Evolutionary conservation across 2,888 invertebrate species (phyloP).

Genomic region (Willowsia nigromaculata): DNA sequence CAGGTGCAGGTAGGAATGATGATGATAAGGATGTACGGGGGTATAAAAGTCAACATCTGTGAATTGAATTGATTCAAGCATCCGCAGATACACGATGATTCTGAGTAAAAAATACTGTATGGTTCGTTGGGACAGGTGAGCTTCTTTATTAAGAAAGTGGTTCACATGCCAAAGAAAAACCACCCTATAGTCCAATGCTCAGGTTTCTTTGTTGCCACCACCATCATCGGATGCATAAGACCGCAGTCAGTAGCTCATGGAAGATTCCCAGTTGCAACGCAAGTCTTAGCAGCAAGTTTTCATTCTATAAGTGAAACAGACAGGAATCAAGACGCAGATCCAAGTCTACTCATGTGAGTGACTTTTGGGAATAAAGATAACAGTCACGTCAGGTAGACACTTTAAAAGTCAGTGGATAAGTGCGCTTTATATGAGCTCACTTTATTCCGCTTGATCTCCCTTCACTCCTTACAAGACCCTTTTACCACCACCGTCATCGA

Average conservation of each 20-base stretch:
- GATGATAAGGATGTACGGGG: background rate
- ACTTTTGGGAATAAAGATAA: constrained; percentile 39
- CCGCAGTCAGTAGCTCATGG: too few relatives aligned
- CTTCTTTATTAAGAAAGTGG: background rate
- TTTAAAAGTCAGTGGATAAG: constrained; percentile 21
- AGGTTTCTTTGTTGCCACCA: background rate
- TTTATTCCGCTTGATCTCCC: constrained; percentile 55
- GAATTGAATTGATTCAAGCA: constrained; percentile 10
- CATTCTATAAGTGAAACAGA: background rate
- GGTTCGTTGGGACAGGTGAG: background rate
- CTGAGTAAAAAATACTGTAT: background rate
- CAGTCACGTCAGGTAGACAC: constrained; percentile 54
- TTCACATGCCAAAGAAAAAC: background rate
- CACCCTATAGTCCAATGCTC: too few relatives aligned
- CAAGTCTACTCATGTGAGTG: constrained; percentile 27
- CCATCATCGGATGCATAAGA: too few relatives aligned
- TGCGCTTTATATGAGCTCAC: constrained; percentile 42
- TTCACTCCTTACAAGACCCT: constrained; percentile 40
- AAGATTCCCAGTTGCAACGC: too few relatives aligned
- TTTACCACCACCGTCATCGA: constrained; percentile 40
- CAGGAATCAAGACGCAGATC: background rate
- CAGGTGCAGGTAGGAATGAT: background rate
- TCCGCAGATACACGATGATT: background rate
- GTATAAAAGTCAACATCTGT: background rate
- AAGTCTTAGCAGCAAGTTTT: background rate